Conservation (phyloP, 1,140 invertebrate genomes). For the Brevipalpus yothersi region DNA sequence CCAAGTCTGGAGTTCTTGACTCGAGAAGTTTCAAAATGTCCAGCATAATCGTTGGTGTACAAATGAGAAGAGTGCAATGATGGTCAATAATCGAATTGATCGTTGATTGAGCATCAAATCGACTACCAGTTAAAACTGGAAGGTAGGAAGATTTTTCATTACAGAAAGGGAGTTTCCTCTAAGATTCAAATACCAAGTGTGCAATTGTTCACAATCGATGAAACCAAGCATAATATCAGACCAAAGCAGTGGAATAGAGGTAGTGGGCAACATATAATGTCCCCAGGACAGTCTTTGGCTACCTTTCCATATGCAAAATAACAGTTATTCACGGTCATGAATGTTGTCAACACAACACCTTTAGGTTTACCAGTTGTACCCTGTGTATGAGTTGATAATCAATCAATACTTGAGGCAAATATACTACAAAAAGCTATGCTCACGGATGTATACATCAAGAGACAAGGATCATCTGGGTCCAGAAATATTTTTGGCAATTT, state of each 20-base stretch:
- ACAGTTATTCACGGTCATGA: constrained; percentile 62
- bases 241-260: constrained; percentile 85
- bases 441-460: too few species aligned
- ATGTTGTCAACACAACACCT: constrained; percentile 54
- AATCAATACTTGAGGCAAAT: too few species aligned
- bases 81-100: not conserved
- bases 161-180: not conserved
- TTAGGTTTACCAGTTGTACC: constrained; percentile 69
- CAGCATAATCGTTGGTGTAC: constrained; percentile 91
- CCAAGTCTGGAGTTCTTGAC: not conserved
- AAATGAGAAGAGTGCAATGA: constrained; percentile 43
- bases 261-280: constrained; percentile 41
- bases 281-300: constrained; percentile 18
- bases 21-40: constrained; percentile 33
- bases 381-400: constrained; percentile 13
- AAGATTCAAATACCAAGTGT: not conserved
- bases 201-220: not conserved
- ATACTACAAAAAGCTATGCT: too few species aligned
- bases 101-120: not conserved
- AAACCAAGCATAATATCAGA: constrained; percentile 37
- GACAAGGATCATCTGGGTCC: too few species aligned
- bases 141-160: not conserved
- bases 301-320: constrained; percentile 33
- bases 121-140: not conserved
- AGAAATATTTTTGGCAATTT: too few species aligned